These are phyloP conservation scores for Glossophaga mutica DNA, from an alignment of 2,797 vertebrate genomes.

Conservation along the genomic window DNA sequence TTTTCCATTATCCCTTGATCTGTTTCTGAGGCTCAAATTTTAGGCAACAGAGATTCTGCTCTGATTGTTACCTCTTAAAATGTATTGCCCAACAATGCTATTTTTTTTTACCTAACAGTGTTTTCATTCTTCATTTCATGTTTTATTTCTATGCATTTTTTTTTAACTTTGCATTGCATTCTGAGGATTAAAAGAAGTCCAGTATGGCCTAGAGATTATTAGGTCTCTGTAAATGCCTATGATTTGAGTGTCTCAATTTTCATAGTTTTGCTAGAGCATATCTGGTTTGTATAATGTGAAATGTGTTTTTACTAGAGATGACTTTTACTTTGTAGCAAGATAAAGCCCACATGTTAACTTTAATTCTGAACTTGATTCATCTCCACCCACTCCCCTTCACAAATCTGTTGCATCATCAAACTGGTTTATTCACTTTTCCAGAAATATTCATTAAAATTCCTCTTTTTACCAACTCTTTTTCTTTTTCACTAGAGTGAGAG, in stretches of 20 bases:
- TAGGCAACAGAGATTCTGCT: not conserved
- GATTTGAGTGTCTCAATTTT: not conserved
- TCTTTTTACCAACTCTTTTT: not conserved
- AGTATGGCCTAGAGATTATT: not conserved
- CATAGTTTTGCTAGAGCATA: not conserved
- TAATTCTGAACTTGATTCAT: not conserved
- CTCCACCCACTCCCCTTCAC: not conserved
- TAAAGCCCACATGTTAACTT: not conserved
- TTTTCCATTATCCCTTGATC: slow-evolving; percentile 54
- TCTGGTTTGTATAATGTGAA: not conserved
- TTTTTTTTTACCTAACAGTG: not conserved
- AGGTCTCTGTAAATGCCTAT: not conserved
- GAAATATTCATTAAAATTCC: not conserved
- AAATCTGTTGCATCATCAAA: not conserved
- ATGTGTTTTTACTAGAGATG: not conserved
- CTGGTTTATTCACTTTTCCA: not conserved
- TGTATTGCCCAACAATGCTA: not conserved
- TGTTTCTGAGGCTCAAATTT: not conserved
- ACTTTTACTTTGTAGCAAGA: not conserved
- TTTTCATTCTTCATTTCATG: not conserved
- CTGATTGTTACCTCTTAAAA: slow-evolving; percentile 29
- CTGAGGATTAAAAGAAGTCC: not conserved
- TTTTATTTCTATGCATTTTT: not conserved
- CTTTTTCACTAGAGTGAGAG: not conserved
- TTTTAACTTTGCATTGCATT: not conserved